Evolutionary conservation across 2,797 vertebrate species (phyloP).

Genomic region (Peromyscus nudipes): DNA sequence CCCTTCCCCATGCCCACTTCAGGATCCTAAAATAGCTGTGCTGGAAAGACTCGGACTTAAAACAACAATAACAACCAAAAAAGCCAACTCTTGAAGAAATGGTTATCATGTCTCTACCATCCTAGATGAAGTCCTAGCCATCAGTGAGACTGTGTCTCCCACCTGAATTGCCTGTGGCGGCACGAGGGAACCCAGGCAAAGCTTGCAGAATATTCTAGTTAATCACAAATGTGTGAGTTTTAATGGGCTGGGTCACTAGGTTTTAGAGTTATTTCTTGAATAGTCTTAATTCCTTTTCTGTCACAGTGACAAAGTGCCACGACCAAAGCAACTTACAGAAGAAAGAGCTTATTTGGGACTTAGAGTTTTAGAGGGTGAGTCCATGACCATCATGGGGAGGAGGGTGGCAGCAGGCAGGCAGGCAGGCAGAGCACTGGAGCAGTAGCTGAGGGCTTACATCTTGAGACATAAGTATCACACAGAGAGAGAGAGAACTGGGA

Average conservation of each 20-base stretch:
- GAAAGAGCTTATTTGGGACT: background rate
- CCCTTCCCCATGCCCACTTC: background rate
- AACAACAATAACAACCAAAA: background rate
- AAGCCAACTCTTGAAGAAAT: background rate
- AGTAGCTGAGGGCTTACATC: background rate
- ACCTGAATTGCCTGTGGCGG: background rate
- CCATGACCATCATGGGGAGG: background rate
- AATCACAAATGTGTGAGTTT: background rate
- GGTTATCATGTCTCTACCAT: background rate
- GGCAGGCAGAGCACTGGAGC: background rate
- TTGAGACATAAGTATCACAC: background rate
- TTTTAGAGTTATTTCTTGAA: slow-evolving; percentile 23
- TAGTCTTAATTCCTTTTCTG: background rate
- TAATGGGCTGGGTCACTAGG: background rate
- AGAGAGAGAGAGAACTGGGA: background rate
- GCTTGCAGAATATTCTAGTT: background rate
- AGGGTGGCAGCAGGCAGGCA: background rate
- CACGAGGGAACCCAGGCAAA: background rate
- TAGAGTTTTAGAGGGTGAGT: background rate
- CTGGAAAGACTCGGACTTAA: background rate
- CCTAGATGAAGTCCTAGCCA: background rate
- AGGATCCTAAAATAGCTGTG: background rate
- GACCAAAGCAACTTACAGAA: background rate
- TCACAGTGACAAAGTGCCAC: background rate
- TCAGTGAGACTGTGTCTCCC: background rate